phyloP scores from a whole-genome alignment of 2,888 invertebrate genomes.

The Pollenia griseotomentosa region DNA sequence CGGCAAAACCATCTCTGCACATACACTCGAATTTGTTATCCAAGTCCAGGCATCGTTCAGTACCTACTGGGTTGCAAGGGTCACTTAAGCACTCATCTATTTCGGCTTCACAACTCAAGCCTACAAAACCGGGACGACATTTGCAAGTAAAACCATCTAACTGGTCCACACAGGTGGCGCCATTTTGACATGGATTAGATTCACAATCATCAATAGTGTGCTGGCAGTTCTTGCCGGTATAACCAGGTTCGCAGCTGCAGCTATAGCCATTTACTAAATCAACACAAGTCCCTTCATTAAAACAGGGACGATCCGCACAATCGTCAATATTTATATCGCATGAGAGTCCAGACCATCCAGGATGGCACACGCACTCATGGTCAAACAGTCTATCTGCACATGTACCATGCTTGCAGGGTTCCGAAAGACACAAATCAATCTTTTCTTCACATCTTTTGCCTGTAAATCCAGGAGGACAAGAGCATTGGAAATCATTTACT shows the following conservation, averaged over 20 bases:
- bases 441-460: slow-evolving; percentile 98
- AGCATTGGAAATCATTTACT: slow-evolving; percentile 96
- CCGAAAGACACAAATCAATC: slow-evolving; percentile 94
- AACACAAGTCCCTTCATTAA: slow-evolving; percentile 95
- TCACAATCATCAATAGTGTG: slow-evolving; percentile 97
- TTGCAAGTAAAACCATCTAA: slow-evolving; percentile 96
- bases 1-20: slow-evolving; percentile 95
- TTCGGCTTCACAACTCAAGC: slow-evolving; percentile 96
- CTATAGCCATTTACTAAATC: slow-evolving; percentile 93
- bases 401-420: slow-evolving; percentile 96
- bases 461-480: slow-evolving; percentile 96
- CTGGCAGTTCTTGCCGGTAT: slow-evolving; percentile 96
- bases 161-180: slow-evolving; percentile 94
- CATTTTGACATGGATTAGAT: slow-evolving; percentile 95
- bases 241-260: slow-evolving; percentile 97
- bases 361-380: slow-evolving; percentile 95
- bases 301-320: slow-evolving; percentile 94
- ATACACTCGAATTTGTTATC: slow-evolving; percentile 94
- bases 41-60: slow-evolving; percentile 94
- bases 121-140: slow-evolving; percentile 96
- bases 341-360: slow-evolving; percentile 94
- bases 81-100: slow-evolving; percentile 96
- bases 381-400: slow-evolving; percentile 95
- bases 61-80: slow-evolving; percentile 95
- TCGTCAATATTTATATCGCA: slow-evolving; percentile 97